Base-by-base conservation (phyloP, 2,888 invertebrate genomes). In the Thera obeliscata region DNA sequence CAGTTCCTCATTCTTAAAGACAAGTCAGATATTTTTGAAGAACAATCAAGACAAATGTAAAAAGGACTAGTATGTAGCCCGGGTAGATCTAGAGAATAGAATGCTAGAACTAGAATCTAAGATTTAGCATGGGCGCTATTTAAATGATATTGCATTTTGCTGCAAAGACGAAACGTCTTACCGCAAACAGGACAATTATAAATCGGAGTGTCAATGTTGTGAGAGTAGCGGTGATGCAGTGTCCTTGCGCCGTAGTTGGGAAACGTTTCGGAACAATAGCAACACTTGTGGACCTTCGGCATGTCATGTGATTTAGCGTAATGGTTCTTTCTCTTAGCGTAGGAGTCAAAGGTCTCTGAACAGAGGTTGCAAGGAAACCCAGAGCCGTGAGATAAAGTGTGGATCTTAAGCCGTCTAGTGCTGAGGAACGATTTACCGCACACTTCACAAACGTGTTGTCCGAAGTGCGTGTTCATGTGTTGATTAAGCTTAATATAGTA, bases 401-500 rank as follows among this genome's bases (percentile, higher is more conserved):
- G 93, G n/a, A 86, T 87, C 7, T 90, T 71, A 6, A 93, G 66
- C 0, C 93, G 74, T 9, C 87, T 88, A 11, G 86, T 85, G 64
- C 87, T 91, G 0, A 93, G 62, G 50, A 93, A 93, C 0, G 87
- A 87, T 64, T 91, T 92, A 0, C 93, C 93, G 60, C 93, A 93
- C 0, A 82, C 46, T 48, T 93, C 93, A 64, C 93, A 93, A 0
- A 93, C 81, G 43, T 88, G 92, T 64, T 80, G 82, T 0, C 88
- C 89, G 60, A 76, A 93, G 67, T 93, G 93, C 4, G 78, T 74
- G 64, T 93, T 93, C 92, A 93, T 93, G 61, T 93, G 93, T 61
- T 92, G 89, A 59, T 93, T 93, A 0, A 93, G 69, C 68, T 88
- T 93, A 3, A 88, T 84, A 59, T 92, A 93, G 65, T 91, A 93